Percentiles rank a stretch among this genome's conserved stretches.
These are phyloP conservation scores for Cotesia typhae DNA, from an alignment of 1,140 invertebrate genomes.

Conservation along the genomic window DNA sequence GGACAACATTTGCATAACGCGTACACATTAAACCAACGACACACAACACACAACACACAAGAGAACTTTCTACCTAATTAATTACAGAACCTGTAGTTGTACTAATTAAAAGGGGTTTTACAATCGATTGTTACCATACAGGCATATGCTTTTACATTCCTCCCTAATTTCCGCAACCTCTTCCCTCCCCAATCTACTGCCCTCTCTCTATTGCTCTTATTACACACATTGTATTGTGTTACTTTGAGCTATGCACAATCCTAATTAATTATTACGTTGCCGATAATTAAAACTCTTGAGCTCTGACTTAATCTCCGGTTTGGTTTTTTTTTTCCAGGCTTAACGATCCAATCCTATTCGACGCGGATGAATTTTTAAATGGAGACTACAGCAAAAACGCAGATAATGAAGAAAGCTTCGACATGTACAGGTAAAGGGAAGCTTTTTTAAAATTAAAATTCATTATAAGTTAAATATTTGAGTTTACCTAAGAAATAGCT, in stretches of 20 bases:
- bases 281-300: too few relatives aligned
- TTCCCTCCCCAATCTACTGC: too few relatives aligned
- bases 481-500: neutral
- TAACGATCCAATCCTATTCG: neutral
- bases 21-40: neutral
- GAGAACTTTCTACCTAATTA: conserved; percentile 18
- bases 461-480: neutral
- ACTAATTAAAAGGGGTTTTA: conserved; percentile 26
- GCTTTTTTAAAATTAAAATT: neutral
- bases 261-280: too few relatives aligned
- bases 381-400: neutral
- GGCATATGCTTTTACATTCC: conserved; percentile 7
- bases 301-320: neutral
- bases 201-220: neutral
- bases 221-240: neutral
- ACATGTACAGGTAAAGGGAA: neutral
- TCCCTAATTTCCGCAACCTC: too few relatives aligned
- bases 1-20: conserved; percentile 25
- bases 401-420: neutral
- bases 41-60: neutral
- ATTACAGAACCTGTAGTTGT: conserved; percentile 25
- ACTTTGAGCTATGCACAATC: too few relatives aligned
- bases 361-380: conserved; percentile 1
- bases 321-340: conserved; percentile 1
- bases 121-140: conserved; percentile 18